Evolutionary conservation across 2,888 invertebrate species (phyloP).

Genomic region (Drosophila emarginata): DNA sequence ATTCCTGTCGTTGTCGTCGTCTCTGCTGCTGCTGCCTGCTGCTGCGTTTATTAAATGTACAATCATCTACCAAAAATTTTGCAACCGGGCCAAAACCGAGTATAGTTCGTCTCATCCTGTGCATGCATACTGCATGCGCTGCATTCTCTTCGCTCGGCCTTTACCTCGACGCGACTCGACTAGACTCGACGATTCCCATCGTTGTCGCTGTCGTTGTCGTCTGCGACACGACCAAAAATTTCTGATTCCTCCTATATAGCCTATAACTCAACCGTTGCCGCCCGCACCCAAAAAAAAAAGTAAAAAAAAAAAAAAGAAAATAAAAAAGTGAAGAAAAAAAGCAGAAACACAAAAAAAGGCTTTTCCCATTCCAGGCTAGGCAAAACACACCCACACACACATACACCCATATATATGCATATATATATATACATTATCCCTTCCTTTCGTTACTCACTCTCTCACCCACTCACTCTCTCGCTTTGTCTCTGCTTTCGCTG

Average conservation of each 20-base stretch:
- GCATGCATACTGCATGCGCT: not conserved
- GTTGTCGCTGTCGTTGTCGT: conserved; percentile 4
- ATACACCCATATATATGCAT: not conserved
- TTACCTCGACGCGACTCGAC: not conserved
- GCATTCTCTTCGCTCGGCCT: conserved; percentile 6
- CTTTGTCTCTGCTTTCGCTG: not conserved
- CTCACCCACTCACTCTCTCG: conserved; percentile 4
- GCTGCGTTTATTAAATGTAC: conserved; percentile 64
- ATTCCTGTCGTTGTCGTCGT: conserved; percentile 13
- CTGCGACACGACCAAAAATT: conserved; percentile 17
- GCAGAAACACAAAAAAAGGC: not conserved
- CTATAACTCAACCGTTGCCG: conserved; percentile 10
- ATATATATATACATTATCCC: not conserved
- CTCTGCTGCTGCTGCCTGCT: not conserved
- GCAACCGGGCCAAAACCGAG: conserved; percentile 13
- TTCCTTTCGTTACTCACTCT: not conserved
- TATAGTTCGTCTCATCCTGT: not conserved
- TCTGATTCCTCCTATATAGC: conserved; percentile 5
- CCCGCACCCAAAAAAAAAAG: conserved; percentile 10
- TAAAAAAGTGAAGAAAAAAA: not conserved
- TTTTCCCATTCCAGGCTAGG: conserved; percentile 2
- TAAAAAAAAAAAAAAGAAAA: not conserved
- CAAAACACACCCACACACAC: not conserved
- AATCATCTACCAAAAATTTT: conserved; percentile 25
- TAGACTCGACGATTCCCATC: conserved; percentile 1